phyloP scores from a whole-genome alignment of 2,888 invertebrate genomes.

The Cloeon dipterum region DNA sequence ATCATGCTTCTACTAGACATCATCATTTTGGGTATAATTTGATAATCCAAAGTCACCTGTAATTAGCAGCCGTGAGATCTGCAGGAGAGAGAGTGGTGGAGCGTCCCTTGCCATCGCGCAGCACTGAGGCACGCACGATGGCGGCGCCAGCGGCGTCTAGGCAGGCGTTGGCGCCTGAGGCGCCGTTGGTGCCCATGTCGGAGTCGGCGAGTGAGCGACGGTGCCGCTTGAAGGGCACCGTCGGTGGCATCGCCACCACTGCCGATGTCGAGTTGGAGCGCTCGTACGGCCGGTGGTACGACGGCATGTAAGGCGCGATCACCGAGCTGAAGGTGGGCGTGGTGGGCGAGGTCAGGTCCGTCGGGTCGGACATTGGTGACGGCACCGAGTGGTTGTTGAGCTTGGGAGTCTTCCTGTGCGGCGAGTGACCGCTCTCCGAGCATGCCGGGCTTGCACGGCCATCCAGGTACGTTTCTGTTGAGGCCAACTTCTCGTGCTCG shows the following conservation, averaged over 20 bases:
- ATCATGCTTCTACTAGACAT: too few relatives aligned
- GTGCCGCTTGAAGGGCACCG: neutral
- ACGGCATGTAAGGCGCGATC: conserved; percentile 2
- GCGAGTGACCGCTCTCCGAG: neutral
- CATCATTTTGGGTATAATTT: too few relatives aligned
- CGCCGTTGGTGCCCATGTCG: conserved; percentile 7
- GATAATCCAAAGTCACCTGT: too few relatives aligned
- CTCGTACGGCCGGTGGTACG: conserved; percentile 1
- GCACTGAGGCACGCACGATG: conserved; percentile 34
- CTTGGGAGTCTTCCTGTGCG: conserved; percentile 7
- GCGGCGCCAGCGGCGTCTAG: conserved; percentile 12
- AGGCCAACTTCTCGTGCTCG: conserved; percentile 42
- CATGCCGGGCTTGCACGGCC: neutral
- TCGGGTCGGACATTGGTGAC: conserved; percentile 1
- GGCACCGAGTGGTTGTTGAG: conserved; percentile 5
- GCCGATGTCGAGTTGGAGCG: conserved; percentile 4
- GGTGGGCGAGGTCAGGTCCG: neutral
- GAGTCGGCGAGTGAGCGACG: neutral
- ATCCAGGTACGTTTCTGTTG: conserved; percentile 9
- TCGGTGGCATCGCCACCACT: conserved; percentile 15
- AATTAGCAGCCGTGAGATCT: neutral
- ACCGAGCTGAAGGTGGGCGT: conserved; percentile 1
- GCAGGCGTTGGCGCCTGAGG: conserved; percentile 11
- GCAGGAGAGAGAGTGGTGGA: neutral
- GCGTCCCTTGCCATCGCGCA: conserved; percentile 28